Conservation (phyloP, 1,140 invertebrate species). For the Maconellicoccus hirsutus region DNA sequence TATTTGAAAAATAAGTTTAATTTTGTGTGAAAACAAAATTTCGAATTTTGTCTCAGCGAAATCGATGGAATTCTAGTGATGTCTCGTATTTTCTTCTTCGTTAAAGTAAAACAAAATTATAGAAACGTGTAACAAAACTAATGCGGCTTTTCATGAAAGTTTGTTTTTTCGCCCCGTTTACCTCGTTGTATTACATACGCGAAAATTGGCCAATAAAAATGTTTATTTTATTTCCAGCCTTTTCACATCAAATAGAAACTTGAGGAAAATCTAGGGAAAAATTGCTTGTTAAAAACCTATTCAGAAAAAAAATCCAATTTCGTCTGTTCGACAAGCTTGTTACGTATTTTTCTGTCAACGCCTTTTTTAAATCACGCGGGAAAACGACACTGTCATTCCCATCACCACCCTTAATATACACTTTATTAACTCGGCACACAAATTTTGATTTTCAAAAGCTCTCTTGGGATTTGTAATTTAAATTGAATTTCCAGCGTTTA, state of each 20-base stretch:
- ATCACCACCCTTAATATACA: conserved; percentile 13
- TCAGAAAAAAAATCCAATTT: conserved; percentile 22
- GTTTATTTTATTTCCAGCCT: conserved; percentile 18
- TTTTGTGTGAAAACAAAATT: too few relatives aligned
- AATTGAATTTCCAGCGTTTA: neutral
- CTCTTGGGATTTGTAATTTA: neutral
- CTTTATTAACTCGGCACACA: conserved; percentile 15
- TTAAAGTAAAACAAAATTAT: neutral
- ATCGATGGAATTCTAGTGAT: too few relatives aligned
- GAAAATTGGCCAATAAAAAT: conserved; percentile 22
- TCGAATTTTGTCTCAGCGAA: too few relatives aligned
- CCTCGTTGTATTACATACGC: neutral
- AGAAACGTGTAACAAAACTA: neutral
- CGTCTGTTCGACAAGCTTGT: conserved; percentile 21
- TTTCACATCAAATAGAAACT: conserved; percentile 22
- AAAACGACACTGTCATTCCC: conserved; percentile 14
- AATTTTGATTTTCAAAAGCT: neutral
- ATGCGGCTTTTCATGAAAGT: neutral
- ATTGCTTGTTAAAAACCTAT: conserved; percentile 21
- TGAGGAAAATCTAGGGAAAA: conserved; percentile 17
- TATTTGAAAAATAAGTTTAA: too few relatives aligned
- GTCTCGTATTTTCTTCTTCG: too few relatives aligned
- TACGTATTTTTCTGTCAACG: conserved; percentile 17
- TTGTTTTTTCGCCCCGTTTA: neutral
- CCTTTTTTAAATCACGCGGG: conserved; percentile 18